Percentiles rank a stretch among this genome's conserved stretches.
Conservation (phyloP, 2,888 invertebrate species). For the Spodoptera exigua region DNA sequence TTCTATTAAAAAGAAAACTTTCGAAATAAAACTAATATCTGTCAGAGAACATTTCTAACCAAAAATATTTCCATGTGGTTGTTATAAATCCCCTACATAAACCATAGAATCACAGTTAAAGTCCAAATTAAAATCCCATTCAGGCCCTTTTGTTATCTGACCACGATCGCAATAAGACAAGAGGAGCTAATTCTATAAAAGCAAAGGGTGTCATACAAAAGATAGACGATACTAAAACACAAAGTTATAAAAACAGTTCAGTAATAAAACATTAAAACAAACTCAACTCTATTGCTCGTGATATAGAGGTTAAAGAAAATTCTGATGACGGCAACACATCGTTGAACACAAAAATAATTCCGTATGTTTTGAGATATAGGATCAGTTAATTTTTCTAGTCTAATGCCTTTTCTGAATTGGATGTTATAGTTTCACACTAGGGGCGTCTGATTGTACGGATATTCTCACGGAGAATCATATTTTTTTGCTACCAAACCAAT, state of each 20-base stretch:
- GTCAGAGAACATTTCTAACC: not conserved
- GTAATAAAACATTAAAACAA: constrained; percentile 34
- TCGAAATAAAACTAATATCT: no score
- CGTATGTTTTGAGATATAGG: constrained; percentile 76
- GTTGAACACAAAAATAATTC: constrained; percentile 66
- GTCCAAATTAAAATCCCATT: constrained; percentile 79
- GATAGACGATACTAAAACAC: constrained; percentile 70
- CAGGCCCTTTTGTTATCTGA: constrained; percentile 78
- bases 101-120: constrained; percentile 61
- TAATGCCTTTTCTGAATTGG: constrained; percentile 81
- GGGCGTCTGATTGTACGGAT: constrained; percentile 61
- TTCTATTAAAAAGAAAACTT: no score
- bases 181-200: constrained; percentile 77
- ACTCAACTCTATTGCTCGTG: constrained; percentile 57
- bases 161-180: constrained; percentile 83
- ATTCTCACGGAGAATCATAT: constrained; percentile 72
- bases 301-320: constrained; percentile 40
- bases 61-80: not conserved
- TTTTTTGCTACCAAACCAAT: constrained; percentile 42
- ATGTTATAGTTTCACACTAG: constrained; percentile 71
- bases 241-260: constrained; percentile 38
- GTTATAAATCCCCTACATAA: constrained; percentile 40
- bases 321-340: constrained; percentile 25
- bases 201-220: constrained; percentile 83
- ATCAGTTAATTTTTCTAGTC: constrained; percentile 86